Evolutionary conservation across 2,113 vertebrate genomes (phyloP).

Genomic region (Lutjanus erythropterus): DNA sequence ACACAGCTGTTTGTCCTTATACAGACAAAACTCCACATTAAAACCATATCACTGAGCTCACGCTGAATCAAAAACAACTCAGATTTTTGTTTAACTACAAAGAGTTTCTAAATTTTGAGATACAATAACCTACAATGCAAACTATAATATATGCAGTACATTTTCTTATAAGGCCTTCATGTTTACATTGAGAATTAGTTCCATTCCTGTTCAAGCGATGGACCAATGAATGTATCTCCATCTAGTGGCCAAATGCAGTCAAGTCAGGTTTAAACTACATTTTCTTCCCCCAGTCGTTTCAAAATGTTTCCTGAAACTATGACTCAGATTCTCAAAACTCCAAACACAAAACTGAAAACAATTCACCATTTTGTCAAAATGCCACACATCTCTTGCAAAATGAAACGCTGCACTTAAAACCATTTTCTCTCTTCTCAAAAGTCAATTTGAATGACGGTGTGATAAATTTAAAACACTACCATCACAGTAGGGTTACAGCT

Average conservation of each 20-base stretch:
- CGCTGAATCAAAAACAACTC: not conserved
- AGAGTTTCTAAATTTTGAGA: not conserved
- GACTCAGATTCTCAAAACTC: too few relatives aligned
- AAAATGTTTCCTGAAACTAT: too few relatives aligned
- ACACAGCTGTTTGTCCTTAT: conserved; percentile 50
- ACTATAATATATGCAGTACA: not conserved
- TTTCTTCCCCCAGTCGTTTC: too few relatives aligned
- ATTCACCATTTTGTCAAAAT: too few relatives aligned
- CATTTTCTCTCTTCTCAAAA: too few relatives aligned
- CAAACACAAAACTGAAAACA: too few relatives aligned
- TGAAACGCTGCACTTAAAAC: too few relatives aligned
- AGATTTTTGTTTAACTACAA: not conserved
- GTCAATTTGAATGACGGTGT: too few relatives aligned
- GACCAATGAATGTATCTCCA: not conserved
- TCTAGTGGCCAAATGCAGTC: conserved; percentile 25
- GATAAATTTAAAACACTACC: too few relatives aligned
- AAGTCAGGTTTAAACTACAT: not conserved
- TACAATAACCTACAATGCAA: not conserved
- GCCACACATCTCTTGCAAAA: too few relatives aligned
- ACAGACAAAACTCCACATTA: conserved; percentile 3
- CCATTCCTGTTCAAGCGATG: too few relatives aligned
- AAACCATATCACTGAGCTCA: not conserved
- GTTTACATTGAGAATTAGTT: not conserved
- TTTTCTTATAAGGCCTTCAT: not conserved
- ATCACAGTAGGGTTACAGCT: too few relatives aligned